These are phyloP conservation scores for Dolichomitus sp. DNA, from an alignment of 2,888 invertebrate genomes.

Conservation along the genomic window DNA sequence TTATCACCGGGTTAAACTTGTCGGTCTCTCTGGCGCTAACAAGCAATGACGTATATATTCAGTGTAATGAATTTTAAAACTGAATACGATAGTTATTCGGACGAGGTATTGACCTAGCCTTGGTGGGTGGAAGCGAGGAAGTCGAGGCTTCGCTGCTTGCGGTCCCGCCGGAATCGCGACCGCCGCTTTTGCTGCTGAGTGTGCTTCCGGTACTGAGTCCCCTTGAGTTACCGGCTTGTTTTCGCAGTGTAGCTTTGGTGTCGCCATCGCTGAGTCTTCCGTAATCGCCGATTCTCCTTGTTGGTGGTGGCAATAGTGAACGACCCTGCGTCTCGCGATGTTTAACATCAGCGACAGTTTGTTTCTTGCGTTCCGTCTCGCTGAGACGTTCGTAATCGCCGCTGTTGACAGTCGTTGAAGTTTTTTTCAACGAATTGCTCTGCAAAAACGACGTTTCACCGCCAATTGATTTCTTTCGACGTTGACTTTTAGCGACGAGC, in stretches of 20 bases:
- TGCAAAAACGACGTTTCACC: constrained; percentile 68
- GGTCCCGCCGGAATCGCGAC: constrained; percentile 87
- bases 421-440: constrained; percentile 73
- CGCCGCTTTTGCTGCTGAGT: constrained; percentile 86
- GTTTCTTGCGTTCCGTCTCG: constrained; percentile 86
- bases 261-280: constrained; percentile 88
- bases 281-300: constrained; percentile 88
- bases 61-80: constrained; percentile 87
- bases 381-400: constrained; percentile 90
- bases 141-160: constrained; percentile 88
- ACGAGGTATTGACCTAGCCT: constrained; percentile 89
- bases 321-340: constrained; percentile 86
- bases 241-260: constrained; percentile 79
- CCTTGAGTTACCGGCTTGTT: constrained; percentile 75
- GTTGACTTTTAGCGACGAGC: constrained; percentile 79
- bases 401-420: constrained; percentile 81
- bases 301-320: constrained; percentile 87
- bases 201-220: constrained; percentile 84
- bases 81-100: constrained; percentile 92
- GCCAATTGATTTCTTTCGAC: constrained; percentile 80
- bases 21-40: constrained; percentile 2
- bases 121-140: constrained; percentile 89
- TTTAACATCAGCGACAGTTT: constrained; percentile 80
- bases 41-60: not conserved
- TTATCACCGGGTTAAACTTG: constrained; percentile 16